Evolutionary conservation across 2,888 invertebrate species (phyloP), one percentile per base, ranked within the genome.

Genomic region (Arenicola marina): DNA sequence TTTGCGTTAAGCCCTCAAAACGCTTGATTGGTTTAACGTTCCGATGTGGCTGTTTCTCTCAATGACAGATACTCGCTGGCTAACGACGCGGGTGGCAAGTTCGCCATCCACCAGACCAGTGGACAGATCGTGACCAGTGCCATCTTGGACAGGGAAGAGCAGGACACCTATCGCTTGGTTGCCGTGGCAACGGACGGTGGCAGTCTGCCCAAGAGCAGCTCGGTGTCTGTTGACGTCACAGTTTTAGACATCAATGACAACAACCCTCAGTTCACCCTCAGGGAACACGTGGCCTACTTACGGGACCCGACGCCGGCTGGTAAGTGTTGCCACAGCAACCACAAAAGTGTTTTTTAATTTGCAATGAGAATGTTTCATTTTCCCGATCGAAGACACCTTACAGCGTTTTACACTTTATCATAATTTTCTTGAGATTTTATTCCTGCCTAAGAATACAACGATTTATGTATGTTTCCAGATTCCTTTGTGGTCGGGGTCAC

Each of bases 221-320:
- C 95, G 2, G 95, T 95, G 44, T 91, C 92, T 55, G 74, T 97
- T 1, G 89, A 89, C 76, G 90, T 97, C 62, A 87, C 92, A 59
- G 95, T 97, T 7, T 91, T 93, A 84, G 97, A 97, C 83, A 91
- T 93, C 62, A 96, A 97, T 83, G 96, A 96, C 81, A 93, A 95
- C 81, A 89, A 90, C 71, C 96, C 96, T 0, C 89, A 90, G 75
- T 96, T 96, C 33, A 32, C 26, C 2, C 44, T 44, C 51, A 68
- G 72, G 2, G 65, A 70, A 66, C 93, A 92, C 80, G 89, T 89
- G 72, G 89, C 92, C 24, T 90, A 91, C 73, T 89, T 95, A 61
- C 90, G 93, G 0, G 93, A 94, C 78, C 89, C 89, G 33, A 93
- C 91, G 0, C 86, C 87, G 67, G 85, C 88, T 58, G 92, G 91